These are phyloP conservation scores for Pedionomus torquatus DNA, from an alignment of 2,113 vertebrate genomes.

Conservation along the genomic window DNA sequence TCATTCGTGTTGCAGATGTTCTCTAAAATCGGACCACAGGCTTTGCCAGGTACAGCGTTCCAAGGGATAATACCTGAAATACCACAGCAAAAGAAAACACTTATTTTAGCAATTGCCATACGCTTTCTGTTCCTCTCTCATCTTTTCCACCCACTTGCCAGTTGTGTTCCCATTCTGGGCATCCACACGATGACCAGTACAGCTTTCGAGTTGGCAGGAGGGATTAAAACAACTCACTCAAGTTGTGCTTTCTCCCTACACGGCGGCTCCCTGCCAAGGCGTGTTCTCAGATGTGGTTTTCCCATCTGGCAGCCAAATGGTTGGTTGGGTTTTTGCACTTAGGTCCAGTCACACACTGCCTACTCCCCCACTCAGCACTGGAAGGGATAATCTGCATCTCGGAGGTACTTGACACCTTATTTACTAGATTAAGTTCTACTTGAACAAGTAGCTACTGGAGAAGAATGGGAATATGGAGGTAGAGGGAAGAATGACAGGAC, in stretches of 20 bases:
- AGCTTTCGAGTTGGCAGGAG: slow-evolving; percentile 6
- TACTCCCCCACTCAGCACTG: not conserved
- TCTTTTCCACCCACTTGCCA: slow-evolving; percentile 13
- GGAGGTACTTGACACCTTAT: not conserved
- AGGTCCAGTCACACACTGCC: slow-evolving; percentile 13
- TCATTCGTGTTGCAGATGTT: slow-evolving; percentile 92
- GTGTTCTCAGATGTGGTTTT: slow-evolving; percentile 57
- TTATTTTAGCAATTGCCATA: not conserved
- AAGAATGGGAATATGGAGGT: not conserved
- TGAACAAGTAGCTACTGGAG: not conserved
- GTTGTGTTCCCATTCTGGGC: slow-evolving; percentile 36
- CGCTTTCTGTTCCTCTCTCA: not conserved
- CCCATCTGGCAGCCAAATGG: slow-evolving; percentile 61
- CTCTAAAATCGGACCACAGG: slow-evolving; percentile 86
- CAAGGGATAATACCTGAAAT: slow-evolving; percentile 93
- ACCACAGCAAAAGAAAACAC: slow-evolving; percentile 14
- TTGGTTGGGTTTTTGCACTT: slow-evolving; percentile 15
- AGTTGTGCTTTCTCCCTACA: not conserved
- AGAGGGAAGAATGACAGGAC: not conserved
- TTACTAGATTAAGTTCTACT: not conserved
- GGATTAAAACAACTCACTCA: not conserved
- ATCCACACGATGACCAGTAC: not conserved
- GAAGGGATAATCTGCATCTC: not conserved
- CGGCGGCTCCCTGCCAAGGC: slow-evolving; percentile 6
- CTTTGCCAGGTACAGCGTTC: slow-evolving; percentile 92